Evolutionary conservation across 2,113 vertebrate species (phyloP), one percentile per base, ranked within the genome.

Genomic region (Oophaga pumilio): DNA sequence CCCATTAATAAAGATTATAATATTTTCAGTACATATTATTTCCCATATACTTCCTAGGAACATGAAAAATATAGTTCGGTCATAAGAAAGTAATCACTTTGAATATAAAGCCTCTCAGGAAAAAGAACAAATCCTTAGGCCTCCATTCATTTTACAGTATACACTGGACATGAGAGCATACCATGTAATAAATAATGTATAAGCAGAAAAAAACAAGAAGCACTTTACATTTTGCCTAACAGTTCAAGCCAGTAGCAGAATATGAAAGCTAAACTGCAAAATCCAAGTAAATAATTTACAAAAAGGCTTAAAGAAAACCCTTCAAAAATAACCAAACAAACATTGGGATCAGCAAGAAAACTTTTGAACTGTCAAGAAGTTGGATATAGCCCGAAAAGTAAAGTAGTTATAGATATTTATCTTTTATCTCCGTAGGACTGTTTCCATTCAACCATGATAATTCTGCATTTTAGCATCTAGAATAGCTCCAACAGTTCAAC

Each of bases 61-160:
- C 12, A 53, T 24, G 12, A 11, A 53, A 78, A n/a, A 57, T 20
- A 77, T 52, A 56, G 15, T 12, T 4, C 22, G 15, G 50, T 24
- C 1, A 56, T 24, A 56, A 24, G 53, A 10, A 53, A 57, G 50
- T 15, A 57, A 24, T 56, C 24, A 28, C 18, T 57, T 57, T 20
- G 33, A 33, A 79, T 57, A 79, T 24, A 66, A 82, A 68, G 43
- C 80, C 60, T 22, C 60, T 66, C 22, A 49, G 43, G 80, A 18
- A 28, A 62, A 81, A 59, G n/a, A 80, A 57, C 49, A 17, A 50
- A 8, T 66, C 81, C 64, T 52, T 1, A 43, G 50, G 57, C 56
- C 17, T 76, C 69, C n/a, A 77, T 86, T 77, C 43, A 77, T 86
- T 86, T 64, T 86, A 26, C 74, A 24, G 33, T 26, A 85, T 26